Base-by-base conservation (phyloP, 2,888 invertebrate species). In the Rhogogaster chlorosoma region DNA sequence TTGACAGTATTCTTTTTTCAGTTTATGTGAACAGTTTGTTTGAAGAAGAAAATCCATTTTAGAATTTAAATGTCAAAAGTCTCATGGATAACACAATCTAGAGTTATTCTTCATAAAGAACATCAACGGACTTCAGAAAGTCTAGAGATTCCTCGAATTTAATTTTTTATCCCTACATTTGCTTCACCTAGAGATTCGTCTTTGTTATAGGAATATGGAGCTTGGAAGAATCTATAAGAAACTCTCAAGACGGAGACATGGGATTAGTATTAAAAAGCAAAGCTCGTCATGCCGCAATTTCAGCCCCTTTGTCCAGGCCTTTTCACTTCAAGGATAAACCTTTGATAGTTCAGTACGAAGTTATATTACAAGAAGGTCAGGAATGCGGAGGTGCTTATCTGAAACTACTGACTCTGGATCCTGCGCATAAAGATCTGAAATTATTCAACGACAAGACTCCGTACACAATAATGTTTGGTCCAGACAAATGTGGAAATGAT, bases 401-500 rank as follows among this genome's bases (percentile, higher is more conserved):
- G 78, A 99, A 99, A 94, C 95, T 99, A 73, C 94, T 99, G 26
- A 97, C 98, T 15, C 95, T 96, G 38, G 96, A 96, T 84, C 94
- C 95, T 71, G 95, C 96, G 75, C 94, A 95, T 49, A 95, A 96
- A 91, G 96, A 98, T 91, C 95, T 99, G 84, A 96, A 95, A 88
- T 95, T 96, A 91, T 99, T 99, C 94, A 95, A 97, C 93, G 99
- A 99, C 94, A 99, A 98, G 94, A 99, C 99, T 0, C 97, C 99
- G 0, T 99, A 99, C 94, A 98, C 99, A 2, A 98, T 99, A 91
- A 99, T 99, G 99, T 99, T 99, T 94, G 99, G 99, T 0, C 99
- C 99, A 10, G 99, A 99, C 95, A 99, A 99, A 94, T 99, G 99
- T 94, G 99, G 99, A 87, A 97, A 97, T 92, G 98, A 98, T 93